A percentile compares a stretch with the other conserved stretches of the same genome.
These are phyloP conservation scores for Pampus argenteus DNA, from an alignment of 2,797 vertebrate species.

Conservation along the genomic window DNA sequence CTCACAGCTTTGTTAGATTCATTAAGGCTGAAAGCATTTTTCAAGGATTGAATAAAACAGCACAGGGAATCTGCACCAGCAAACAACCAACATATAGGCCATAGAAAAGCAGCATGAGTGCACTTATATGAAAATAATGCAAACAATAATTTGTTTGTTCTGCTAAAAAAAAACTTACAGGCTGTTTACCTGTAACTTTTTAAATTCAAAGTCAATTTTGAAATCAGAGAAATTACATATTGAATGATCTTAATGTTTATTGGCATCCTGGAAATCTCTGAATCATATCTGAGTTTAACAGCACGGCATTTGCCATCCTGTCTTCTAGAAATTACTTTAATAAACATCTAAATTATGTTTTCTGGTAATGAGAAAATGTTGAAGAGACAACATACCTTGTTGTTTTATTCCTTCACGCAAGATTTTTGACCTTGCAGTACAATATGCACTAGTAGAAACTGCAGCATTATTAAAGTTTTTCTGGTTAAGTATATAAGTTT, in stretches of 20 bases:
- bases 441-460: no score
- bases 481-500: no score
- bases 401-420: no score
- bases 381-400: no score
- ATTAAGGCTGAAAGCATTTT: constrained; percentile 34
- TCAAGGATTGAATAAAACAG: constrained; percentile 17
- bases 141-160: not conserved
- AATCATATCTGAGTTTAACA: not conserved
- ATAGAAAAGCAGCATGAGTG: not conserved
- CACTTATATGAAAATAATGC: not conserved
- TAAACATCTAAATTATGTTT: not conserved
- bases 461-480: no score
- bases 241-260: not conserved
- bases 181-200: not conserved
- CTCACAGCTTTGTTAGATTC: constrained; percentile 5
- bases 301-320: no score
- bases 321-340: not conserved
- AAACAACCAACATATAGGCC: not conserved
- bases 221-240: not conserved
- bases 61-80: constrained; percentile 6
- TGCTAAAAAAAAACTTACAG: not conserved
- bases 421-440: no score
- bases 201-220: not conserved
- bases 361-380: no score
- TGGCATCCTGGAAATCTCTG: not conserved